Conservation (phyloP, 2,888 invertebrate genomes). For the Microplitis manilae region DNA sequence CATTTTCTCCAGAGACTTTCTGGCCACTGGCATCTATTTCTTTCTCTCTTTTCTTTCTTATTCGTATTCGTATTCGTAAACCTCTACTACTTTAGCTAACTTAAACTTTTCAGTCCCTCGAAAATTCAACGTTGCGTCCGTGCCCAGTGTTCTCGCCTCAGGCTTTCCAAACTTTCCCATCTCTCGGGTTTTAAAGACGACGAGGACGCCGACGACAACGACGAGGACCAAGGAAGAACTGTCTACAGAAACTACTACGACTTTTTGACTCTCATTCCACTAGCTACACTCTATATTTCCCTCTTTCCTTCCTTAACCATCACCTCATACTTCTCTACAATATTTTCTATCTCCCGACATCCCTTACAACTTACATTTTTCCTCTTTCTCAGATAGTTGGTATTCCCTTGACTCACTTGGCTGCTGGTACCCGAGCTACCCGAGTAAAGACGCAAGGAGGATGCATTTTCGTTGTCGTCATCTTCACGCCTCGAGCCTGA, state of each 20-base stretch:
- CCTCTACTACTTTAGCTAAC: constrained; percentile 34
- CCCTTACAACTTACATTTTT: background rate
- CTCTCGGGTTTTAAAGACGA: constrained; percentile 56
- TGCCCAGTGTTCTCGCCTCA: constrained; percentile 44
- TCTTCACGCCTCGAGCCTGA: constrained; percentile 36
- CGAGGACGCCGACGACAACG: constrained; percentile 11
- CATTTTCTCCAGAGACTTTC: constrained; percentile 30
- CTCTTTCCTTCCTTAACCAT: constrained; percentile 6
- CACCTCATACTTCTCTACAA: constrained; percentile 30
- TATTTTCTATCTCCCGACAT: constrained; percentile 9
- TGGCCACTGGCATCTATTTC: constrained; percentile 47
- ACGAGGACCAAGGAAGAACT: background rate
- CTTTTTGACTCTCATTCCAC: constrained; percentile 40
- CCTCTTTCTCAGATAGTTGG: constrained; percentile 33
- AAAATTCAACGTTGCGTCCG: constrained; percentile 33
- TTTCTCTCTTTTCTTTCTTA: constrained; percentile 48
- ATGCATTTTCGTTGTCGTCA: background rate
- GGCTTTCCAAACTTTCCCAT: constrained; percentile 62
- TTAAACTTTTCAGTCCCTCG: constrained; percentile 39
- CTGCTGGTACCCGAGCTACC: constrained; percentile 22
- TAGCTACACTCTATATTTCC: constrained; percentile 12
- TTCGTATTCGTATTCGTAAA: constrained; percentile 46
- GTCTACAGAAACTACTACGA: constrained; percentile 30
- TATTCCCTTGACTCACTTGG: constrained; percentile 40
- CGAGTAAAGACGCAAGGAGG: background rate